Base-by-base conservation (phyloP, 2,797 vertebrate genomes). In the Mus caroli region DNA sequence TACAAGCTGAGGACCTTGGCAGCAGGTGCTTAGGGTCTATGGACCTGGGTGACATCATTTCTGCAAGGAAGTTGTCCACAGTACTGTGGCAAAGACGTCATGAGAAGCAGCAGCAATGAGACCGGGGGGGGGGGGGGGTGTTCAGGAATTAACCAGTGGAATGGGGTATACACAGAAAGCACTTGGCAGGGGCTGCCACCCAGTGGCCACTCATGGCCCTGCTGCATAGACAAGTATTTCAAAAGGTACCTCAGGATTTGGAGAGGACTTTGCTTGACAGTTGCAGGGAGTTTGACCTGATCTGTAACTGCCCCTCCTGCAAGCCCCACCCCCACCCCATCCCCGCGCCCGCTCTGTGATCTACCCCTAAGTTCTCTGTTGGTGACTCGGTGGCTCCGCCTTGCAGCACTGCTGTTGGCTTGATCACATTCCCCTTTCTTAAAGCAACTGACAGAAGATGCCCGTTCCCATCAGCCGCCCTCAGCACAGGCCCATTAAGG, bases 161-260 rank as follows among this genome's bases (percentile, higher is more conserved):
- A 6, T 0, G 22, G 31, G 13, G 64, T 8, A 0, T 1, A 2
- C 4, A 4, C 10, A 19, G 3, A 19, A 37, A 43, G 73, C 52
- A 8, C 43, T 14, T 0, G 28, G 22, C 20, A 34, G 52, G 0
- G 0, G 28, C 85, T 43, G 54, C 60, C 28, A 0, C 71, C 9
- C 8, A 0, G 22, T 2, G 19, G 89, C 31, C 19, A 0, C 83
- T 3, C 1, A 3, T 2, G 37, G 28, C 62, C 3, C 31, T 3
- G 85, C 56, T 19, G 37, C 1, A 1, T 1, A 8, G 22, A 13
- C 0, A 0, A 56, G 26, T 2, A 3, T 52, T 67, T 67, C 13
- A 67, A 34, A 67, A 22, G 8, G 1, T 4, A 34, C 3, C 37
- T 34, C 1, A 0, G 15, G 87, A 50, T 20, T 28, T 9, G 0